Conservation (phyloP, 2,888 invertebrate genomes). For the Malthinus flaveolus region DNA sequence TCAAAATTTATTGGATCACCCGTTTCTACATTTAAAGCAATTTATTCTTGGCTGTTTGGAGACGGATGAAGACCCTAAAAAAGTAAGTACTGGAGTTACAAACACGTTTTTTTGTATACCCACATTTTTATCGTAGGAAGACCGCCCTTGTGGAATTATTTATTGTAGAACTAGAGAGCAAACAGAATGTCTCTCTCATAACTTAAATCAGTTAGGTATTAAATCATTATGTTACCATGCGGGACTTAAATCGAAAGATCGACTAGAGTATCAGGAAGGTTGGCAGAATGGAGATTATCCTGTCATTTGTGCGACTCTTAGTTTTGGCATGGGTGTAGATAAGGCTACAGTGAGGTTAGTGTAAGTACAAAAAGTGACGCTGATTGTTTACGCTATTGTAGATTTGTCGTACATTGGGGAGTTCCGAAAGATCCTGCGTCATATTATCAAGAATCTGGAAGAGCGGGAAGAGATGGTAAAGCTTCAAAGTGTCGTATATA, state of each 20-base stretch:
- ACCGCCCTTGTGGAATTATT: constrained; percentile 79
- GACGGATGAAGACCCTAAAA: constrained; percentile 53
- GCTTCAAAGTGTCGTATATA: constrained; percentile 90
- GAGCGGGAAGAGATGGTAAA: constrained; percentile 94
- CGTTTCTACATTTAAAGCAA: constrained; percentile 75
- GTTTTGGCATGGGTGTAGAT: constrained; percentile 99
- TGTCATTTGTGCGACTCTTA: constrained; percentile 94
- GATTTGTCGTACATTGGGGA: constrained; percentile 97
- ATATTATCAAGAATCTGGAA: constrained; percentile 95
- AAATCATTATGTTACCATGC: constrained; percentile 88
- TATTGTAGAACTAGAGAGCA: constrained; percentile 94
- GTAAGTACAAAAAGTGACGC: not conserved
- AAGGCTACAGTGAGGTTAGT: constrained; percentile 83
- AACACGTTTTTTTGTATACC: not conserved
- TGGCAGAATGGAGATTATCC: constrained; percentile 90
- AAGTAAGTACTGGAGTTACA: constrained; percentile 24
- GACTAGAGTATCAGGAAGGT: constrained; percentile 80
- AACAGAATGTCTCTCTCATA: constrained; percentile 81
- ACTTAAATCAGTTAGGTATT: constrained; percentile 74
- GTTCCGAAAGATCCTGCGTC: constrained; percentile 92
- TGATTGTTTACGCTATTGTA: constrained; percentile 44
- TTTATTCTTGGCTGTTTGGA: constrained; percentile 73
- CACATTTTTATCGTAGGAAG: constrained; percentile 41
- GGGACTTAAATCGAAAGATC: constrained; percentile 73
- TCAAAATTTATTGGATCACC: constrained; percentile 77